Evolutionary conservation across 2,888 invertebrate species (phyloP).

Genomic region (Selenia dentaria): DNA sequence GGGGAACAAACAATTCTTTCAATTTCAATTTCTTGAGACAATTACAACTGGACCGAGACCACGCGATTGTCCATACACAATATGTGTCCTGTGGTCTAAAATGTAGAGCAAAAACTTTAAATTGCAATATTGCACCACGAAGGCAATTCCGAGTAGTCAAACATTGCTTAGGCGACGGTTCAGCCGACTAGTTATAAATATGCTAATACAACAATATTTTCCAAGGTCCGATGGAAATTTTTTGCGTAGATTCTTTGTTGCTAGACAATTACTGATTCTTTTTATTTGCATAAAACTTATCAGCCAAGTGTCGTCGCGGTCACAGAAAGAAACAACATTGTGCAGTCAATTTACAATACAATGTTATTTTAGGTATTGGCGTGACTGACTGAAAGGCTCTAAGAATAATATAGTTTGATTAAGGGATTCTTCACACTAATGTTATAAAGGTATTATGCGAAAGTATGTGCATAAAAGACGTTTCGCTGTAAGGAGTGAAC

Average conservation of each 20-base stretch:
- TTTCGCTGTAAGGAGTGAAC: no score
- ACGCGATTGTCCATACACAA: slow-evolving; percentile 19
- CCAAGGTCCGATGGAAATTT: slow-evolving; percentile 16
- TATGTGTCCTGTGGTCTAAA: slow-evolving; percentile 30
- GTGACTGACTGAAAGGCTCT: no score
- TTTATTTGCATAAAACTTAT: background rate
- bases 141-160: slow-evolving; percentile 21
- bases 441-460: no score
- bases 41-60: slow-evolving; percentile 6
- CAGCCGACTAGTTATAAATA: slow-evolving; percentile 22
- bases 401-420: no score
- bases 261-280: background rate
- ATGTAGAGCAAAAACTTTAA: slow-evolving; percentile 16
- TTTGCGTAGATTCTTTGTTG: slow-evolving; percentile 10
- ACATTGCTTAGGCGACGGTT: slow-evolving; percentile 14
- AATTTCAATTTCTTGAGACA: slow-evolving; percentile 20
- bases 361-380: no score
- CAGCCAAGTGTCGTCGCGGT: background rate
- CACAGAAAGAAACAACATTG: no score
- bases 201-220: slow-evolving; percentile 25
- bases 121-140: slow-evolving; percentile 21
- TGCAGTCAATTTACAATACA: no score
- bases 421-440: no score
- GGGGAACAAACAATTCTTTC: slow-evolving; percentile 21
- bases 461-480: no score